A percentile compares a stretch with the other conserved stretches of the same genome.
Conservation (phyloP, 2,797 vertebrate species). For the Calcarius lapponicus region DNA sequence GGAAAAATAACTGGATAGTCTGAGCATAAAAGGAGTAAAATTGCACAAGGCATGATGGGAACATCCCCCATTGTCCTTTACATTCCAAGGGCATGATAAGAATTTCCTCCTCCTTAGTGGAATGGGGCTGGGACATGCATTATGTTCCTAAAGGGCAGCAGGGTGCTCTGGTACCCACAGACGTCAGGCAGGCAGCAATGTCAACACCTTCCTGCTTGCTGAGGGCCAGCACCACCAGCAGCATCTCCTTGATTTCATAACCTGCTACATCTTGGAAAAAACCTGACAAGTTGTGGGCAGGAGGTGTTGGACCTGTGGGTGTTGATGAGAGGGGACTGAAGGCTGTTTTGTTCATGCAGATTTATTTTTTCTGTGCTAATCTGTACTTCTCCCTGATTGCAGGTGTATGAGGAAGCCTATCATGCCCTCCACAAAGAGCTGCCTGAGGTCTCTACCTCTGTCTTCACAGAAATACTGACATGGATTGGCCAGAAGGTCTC, state of each 20-base stretch:
- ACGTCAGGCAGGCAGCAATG: neutral
- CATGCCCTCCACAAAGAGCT: slow-evolving; percentile 94
- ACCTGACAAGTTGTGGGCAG: neutral
- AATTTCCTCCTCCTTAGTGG: neutral
- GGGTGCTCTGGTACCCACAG: neutral
- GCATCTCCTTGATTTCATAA: neutral
- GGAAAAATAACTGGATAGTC: neutral
- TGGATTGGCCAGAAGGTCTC: slow-evolving; percentile 89
- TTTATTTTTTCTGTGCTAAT: neutral
- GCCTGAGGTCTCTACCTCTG: slow-evolving; percentile 85
- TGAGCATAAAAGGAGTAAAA: neutral
- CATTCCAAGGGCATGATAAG: neutral
- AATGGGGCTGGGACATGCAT: neutral
- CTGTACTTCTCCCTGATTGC: neutral
- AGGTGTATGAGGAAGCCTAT: slow-evolving; percentile 92
- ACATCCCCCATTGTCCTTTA: slow-evolving; percentile 11
- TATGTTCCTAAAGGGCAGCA: neutral
- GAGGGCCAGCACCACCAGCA: neutral
- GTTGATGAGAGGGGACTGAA: neutral
- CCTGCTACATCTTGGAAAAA: neutral
- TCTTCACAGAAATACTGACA: slow-evolving; percentile 85
- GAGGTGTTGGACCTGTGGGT: neutral
- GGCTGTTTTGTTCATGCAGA: neutral
- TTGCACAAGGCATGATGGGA: slow-evolving; percentile 15
- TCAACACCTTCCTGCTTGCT: neutral